These are phyloP conservation scores for Oxygymnocypris stewartii DNA, from an alignment of 2,113 vertebrate genomes.

Conservation along the genomic window DNA sequence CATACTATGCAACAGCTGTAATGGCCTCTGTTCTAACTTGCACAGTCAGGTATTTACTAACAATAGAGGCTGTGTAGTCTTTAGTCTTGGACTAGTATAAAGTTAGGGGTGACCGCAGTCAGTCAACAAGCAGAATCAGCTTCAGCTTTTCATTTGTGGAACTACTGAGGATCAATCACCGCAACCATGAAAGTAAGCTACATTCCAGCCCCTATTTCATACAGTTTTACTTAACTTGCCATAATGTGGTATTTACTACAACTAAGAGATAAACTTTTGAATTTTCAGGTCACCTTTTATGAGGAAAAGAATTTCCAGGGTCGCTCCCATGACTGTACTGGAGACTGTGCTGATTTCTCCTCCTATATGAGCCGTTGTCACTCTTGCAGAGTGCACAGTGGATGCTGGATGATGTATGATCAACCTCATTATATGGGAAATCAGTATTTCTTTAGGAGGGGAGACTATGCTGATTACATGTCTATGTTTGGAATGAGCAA, in stretches of 20 bases:
- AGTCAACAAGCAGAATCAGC: slow-evolving; percentile 19
- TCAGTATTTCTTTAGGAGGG: slow-evolving; percentile 57
- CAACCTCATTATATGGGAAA: slow-evolving; percentile 41
- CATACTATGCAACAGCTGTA: background rate
- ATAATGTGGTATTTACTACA: background rate
- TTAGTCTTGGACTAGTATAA: slow-evolving; percentile 43
- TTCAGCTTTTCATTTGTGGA: slow-evolving; percentile 26
- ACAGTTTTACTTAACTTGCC: background rate
- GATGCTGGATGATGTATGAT: slow-evolving; percentile 61
- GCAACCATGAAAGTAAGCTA: slow-evolving; percentile 17
- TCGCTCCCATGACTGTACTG: slow-evolving; percentile 67
- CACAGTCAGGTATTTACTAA: slow-evolving; percentile 62
- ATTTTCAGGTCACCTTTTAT: slow-evolving; percentile 67
- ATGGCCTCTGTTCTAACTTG: slow-evolving; percentile 50
- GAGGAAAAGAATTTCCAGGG: slow-evolving; percentile 72
- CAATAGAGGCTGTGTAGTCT: slow-evolving; percentile 61
- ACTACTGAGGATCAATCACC: background rate
- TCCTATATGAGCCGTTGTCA: slow-evolving; percentile 58
- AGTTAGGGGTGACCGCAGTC: slow-evolving; percentile 17
- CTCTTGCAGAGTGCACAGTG: slow-evolving; percentile 56
- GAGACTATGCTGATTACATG: slow-evolving; percentile 60
- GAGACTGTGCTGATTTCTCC: slow-evolving; percentile 65
- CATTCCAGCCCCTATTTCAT: background rate
- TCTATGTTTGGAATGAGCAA: slow-evolving; percentile 57
- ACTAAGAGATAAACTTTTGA: background rate